A percentile compares a stretch with the other conserved stretches of the same genome.
Conservation (phyloP, 2,888 invertebrate species). For the Apodemia duryi region DNA sequence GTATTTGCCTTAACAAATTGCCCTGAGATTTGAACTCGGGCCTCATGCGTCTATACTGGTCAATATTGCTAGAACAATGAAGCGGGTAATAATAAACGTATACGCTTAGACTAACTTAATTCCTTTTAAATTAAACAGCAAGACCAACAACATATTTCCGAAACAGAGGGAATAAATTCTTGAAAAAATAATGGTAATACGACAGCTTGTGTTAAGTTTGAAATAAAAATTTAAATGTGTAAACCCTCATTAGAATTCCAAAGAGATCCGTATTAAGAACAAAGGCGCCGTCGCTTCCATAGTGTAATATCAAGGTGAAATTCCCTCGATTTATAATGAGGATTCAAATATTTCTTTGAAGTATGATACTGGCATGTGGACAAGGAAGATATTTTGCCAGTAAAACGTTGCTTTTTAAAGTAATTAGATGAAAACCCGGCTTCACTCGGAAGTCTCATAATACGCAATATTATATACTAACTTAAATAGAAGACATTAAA, state of each 20-base stretch:
- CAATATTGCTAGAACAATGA: too few species aligned
- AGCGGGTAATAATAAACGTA: too few species aligned
- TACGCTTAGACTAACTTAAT: neutral
- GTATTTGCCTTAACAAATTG: too few species aligned
- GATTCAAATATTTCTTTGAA: conserved; percentile 39
- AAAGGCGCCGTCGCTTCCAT: conserved; percentile 37
- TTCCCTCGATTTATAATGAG: conserved; percentile 35
- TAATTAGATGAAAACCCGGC: too few species aligned
- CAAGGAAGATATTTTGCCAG: conserved; percentile 20
- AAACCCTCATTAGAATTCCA: conserved; percentile 38
- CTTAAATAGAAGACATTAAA: too few species aligned
- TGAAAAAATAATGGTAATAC: conserved; percentile 7
- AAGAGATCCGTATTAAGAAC: conserved; percentile 35
- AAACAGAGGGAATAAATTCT: neutral
- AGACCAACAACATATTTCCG: neutral
- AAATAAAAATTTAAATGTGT: conserved; percentile 16
- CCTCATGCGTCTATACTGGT: too few species aligned
- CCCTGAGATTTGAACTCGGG: too few species aligned
- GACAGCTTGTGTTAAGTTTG: conserved; percentile 8
- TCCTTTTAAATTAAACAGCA: neutral
- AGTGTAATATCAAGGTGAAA: conserved; percentile 35
- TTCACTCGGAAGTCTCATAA: too few species aligned
- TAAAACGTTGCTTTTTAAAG: neutral
- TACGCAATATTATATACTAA: too few species aligned
- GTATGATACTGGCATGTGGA: conserved; percentile 27